Evolutionary conservation across 2,113 vertebrate species (phyloP), one percentile per base, ranked within the genome.

Genomic region (Aphyosemion australe): DNA sequence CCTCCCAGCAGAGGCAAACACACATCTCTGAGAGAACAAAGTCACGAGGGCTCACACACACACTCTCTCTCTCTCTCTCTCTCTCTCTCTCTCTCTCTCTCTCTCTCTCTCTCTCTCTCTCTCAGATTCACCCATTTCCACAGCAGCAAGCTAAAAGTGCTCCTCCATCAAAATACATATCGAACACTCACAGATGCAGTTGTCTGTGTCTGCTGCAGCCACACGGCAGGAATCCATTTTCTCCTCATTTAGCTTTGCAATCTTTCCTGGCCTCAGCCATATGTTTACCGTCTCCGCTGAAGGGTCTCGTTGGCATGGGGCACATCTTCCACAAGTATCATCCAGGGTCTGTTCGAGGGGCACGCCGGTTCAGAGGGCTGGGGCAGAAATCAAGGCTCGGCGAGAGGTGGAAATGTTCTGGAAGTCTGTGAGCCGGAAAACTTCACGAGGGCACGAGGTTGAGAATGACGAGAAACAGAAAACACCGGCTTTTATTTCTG

Each of bases 251-350:
- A 59, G 16, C 65, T 26, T 20, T 74, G 48, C 20, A 68, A 0
- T 67, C 45, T 51, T 63, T 34, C 61, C 67, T 62, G 65, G 79
- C 66, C 62, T 58, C 14, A 69, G 69, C 74, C 71, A 65, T 82
- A 79, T 91, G 87, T 49, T 82, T 48, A 64, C 61, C 47, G 31
- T 79, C 37, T 67, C 39, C 62, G 43, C 26, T 31, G 48, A 61
- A 75, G 59, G 46, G 21, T 43, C 53, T 74, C 41, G 19, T 32
- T n/a, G 75, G 83, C 72, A 37, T 47, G 65, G 69, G 61, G 57
- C 57, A 47, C 58, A 66, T 69, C 63, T 61, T 69, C 56, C 41
- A 49, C 53, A 20, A 66, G 39, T 49, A 32, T 12, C 34, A 68
- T 45, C 64, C 69, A 21, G 62, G 41, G 61, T 62, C 39, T 47